Base-by-base conservation (phyloP, 2,888 invertebrate species). In the Apodemia hepburni region DNA sequence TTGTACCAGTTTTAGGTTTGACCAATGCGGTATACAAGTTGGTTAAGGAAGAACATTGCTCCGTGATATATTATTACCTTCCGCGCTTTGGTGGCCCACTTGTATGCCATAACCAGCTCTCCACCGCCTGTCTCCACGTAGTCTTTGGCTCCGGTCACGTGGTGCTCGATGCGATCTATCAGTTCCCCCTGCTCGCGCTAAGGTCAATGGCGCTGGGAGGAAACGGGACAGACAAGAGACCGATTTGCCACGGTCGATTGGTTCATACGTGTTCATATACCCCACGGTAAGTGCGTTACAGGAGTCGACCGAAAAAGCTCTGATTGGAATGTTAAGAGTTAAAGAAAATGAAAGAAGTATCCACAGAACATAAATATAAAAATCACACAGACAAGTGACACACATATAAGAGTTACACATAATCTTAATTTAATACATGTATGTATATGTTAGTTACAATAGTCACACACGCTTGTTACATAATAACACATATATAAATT, bases 111-210 rank as follows among this genome's bases (percentile, higher is more conserved):
- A 82, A 93, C 93, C 73, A 98, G 94, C 85, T 98, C 95, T 73
- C 92, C 93, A 76, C 95, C 95, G 75, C 97, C 98, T 71, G 94
- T 92, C 80, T 95, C 95, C 77, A 98, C 96, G 92, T 96, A 96
- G 87, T 97, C 96, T 73, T 94, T 94, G 72, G 97, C 95, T 86
- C 96, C 95, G 77, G 95, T 95, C 73, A 98, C 98, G 92, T 98
- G 97, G 93, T 96, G 96, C 93, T 98, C 98, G 92, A 98, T 97
- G 87, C 97, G 94, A 93, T 98, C 97, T 83, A 98, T 95, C 94
- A 97, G 95, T 92, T 98, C 98, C 82, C 98, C 98, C 98, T 98
- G 93, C 81, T 80, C 76, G 81, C 78, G 80, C 86, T 86, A 87
- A 86, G 81, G 83, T 76, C 72, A 73, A 73, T 75, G 78, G 80